Evolutionary conservation across 2,113 vertebrate genomes (phyloP), one percentile per base, ranked within the genome.

Genomic region (Caracal caracal): DNA sequence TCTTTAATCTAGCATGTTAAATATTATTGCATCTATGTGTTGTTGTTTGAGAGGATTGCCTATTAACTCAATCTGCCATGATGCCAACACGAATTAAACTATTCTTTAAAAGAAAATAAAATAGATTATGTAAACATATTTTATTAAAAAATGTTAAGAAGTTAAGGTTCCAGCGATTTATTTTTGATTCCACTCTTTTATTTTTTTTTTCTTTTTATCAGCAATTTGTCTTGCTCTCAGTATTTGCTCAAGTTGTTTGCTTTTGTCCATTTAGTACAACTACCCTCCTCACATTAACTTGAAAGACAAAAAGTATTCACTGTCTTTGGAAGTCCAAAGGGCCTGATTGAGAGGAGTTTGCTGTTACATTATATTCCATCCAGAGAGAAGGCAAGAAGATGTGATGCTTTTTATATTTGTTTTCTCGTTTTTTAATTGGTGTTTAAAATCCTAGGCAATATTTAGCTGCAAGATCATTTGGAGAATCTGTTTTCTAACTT

Each of bases 241-340:
- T 83, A 35, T 71, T 93, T 95, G 49, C n/a, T 96, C 37, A 33
- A 76, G 51, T 70, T 76, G 28, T 68, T 91, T 82, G 49, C 11
- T 47, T 76, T 93, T 78, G 16, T 95, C 86, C 20, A 40, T 16
- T 95, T 35, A 59, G 63, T 86, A 53, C 37, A 90, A 59, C 11
- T 43, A 61, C 22, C 16, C 11, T 80, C n/a, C 40, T 70, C 20
- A 84, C 66, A 51, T 90, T 79, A 75, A 68, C 59, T 61, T 43
- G 24, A 63, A 19, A 80, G 49, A 40, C n/a, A 73, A 88, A 81
- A 65, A 71, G 2, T 40, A 75, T 68, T 78, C 88, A 37, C 15
- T 91, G 3, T 63, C 13, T 37, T 75, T 73, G 5, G 10, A 20
- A 43, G 9, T 47, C 63, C 1, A 70, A 51, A 92, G 37, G 43